Conservation (phyloP, 2,888 invertebrate genomes). For the Monochamus alternatus region DNA sequence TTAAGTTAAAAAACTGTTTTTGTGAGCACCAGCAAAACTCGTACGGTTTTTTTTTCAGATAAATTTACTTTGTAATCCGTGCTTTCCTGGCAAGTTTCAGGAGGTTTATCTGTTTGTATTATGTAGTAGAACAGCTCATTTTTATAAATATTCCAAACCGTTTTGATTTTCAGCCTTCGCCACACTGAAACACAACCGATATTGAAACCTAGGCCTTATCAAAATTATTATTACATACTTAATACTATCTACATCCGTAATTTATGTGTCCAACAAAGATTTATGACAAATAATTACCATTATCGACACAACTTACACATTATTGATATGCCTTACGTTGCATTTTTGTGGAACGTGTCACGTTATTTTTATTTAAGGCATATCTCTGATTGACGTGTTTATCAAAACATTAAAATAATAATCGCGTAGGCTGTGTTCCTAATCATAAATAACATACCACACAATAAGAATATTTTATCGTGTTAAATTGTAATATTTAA, state of each 20-base stretch:
- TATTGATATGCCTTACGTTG: slow-evolving; percentile 22
- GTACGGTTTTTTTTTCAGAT: no score
- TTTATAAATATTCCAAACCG: no score
- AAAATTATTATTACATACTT: no score
- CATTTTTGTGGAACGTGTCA: slow-evolving; percentile 32
- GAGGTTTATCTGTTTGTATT: no score
- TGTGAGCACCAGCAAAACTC: no score
- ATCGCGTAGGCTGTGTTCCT: slow-evolving; percentile 36
- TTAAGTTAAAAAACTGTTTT: no score
- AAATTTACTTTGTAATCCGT: no score
- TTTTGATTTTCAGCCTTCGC: no score
- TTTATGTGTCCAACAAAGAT: neutral
- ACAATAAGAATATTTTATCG: slow-evolving; percentile 39
- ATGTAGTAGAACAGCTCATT: no score
- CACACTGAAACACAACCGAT: no score
- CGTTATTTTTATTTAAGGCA: slow-evolving; percentile 24
- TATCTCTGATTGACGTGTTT: slow-evolving; percentile 34
- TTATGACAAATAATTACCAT: slow-evolving; percentile 4
- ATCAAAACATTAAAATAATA: slow-evolving; percentile 37
- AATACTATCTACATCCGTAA: neutral
- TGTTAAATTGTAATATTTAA: slow-evolving; percentile 34
- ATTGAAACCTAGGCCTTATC: no score
- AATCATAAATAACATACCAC: slow-evolving; percentile 37
- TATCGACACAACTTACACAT: slow-evolving; percentile 17
- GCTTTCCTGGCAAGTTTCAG: no score